Evolutionary conservation across 2,888 invertebrate genomes (phyloP), one percentile per base, ranked within the genome.

Genomic region (Mythimna vitellina): DNA sequence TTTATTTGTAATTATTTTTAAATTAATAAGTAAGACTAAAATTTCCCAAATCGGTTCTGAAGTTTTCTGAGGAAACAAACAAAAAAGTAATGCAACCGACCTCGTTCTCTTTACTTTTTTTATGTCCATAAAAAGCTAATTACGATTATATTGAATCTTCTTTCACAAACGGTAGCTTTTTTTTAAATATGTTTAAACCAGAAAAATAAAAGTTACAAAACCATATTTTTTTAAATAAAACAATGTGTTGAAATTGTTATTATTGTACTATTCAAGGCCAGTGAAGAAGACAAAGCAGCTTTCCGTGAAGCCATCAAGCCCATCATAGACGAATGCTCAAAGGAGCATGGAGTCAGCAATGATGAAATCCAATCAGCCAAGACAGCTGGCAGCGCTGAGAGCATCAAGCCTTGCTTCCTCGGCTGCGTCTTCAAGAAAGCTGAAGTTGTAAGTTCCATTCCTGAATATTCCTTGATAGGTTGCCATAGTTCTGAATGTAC

Each of bases 381-480:
- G 57, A 42, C 74, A 0, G 38, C 76, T 5, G 51, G 60, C 9
- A 82, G 60, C n/a, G 66, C 73, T 54, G 78, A 77, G 0, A 49
- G 53, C 10, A 70, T 87, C 9, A 81, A 86, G n/a, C 73, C 87
- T 12, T 86, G 86, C 49, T 86, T 86, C 78, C 22, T 86, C 14
- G 73, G 66, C n/a, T 85, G 85, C 32, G 70, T 79, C 7, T 76
- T 75, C 51, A 79, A 85, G 71, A 86, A 81, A 54, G 32, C 71
- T 49, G 82, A 74, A 72, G 42, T 87, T 9, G 88, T 88, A 72
- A 84, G 88, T 82, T 71, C 29, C 56, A 35, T 54, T 22, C 6
- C 4, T 8, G 8, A 51, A 51, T 38, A 12, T 46, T 46, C n/a
- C 29, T 56, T 32, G 20, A 20, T 32, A 5, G 8, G 0, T 17